Evolutionary conservation across 2,113 vertebrate species (phyloP), one percentile per base, ranked within the genome.

Genomic region (Haemorhous mexicanus): DNA sequence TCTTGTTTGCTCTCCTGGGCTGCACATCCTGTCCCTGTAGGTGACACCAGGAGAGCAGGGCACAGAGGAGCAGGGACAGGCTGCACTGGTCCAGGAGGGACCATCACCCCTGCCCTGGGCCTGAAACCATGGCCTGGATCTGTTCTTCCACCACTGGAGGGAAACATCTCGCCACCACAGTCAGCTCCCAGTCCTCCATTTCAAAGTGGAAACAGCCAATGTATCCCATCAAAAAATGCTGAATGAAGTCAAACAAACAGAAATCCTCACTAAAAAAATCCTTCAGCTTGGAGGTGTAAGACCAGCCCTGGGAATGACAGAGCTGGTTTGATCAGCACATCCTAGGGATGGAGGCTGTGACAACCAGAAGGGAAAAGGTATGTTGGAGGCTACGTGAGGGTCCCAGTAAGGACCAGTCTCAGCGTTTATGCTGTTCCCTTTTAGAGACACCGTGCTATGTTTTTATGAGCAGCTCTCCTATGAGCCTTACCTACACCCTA

Each of bases 81-180:
- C n/a, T 32, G 64, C 2, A 7, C 10, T 56, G 58, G 61, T 10
- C 49, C 0, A 0, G 41, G 27, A 74, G 28, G 41, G 88, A 53
- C 56, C 39, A 50, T 58, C 64, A 63, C 64, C 86, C 68, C 68
- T 62, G 68, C 70, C 91, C 76, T 3, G 30, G 83, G 59, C 49
- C 73, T 74, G 74, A 52, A 75, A 64, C 87, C 94, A 63, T 1
- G 0, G 7, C 82, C 93, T 0, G 20, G 30, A 21, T 93, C 90
- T 70, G 85, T 77, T 84, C 87, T 95, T 84, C 87, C 87, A 79
- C 90, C 93, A 93, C 95, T 93, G 95, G 93, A 96, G 90, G 93
- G 92, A 96, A 96, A 93, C 91, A 83, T 67, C 85, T 94, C 13
- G 58, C 85, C 93, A 92, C 68, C 58, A 11, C 81, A 62, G 78